Evolutionary conservation across 2,888 invertebrate genomes (phyloP).

Genomic region (Synergus umbraculus): DNA sequence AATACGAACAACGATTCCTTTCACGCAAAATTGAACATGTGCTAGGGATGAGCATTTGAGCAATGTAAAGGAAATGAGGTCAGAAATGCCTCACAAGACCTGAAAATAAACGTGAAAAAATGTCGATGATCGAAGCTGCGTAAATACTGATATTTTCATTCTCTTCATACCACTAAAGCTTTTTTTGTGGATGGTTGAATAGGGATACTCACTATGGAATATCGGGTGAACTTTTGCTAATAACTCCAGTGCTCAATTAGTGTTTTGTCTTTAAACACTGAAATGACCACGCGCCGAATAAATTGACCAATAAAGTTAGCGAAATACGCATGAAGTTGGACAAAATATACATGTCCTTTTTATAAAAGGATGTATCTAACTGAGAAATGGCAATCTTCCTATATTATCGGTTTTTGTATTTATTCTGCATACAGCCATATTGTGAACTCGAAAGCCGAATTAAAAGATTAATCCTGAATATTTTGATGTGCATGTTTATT

Average conservation of each 20-base stretch:
- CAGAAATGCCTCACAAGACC: slow-evolving; percentile 29
- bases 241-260: not conserved
- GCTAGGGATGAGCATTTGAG: slow-evolving; percentile 2
- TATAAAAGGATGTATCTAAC: too few relatives aligned
- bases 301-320: too few relatives aligned
- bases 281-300: too few relatives aligned
- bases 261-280: too few relatives aligned
- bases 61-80: slow-evolving; percentile 28
- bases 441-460: not conserved
- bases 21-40: slow-evolving; percentile 2
- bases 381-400: not conserved
- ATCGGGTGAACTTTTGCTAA: slow-evolving; percentile 8
- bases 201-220: not conserved
- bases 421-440: not conserved
- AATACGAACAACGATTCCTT: not conserved
- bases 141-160: slow-evolving; percentile 23
- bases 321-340: too few relatives aligned
- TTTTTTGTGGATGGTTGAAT: slow-evolving; percentile 9
- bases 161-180: slow-evolving; percentile 8
- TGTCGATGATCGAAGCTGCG: slow-evolving; percentile 34
- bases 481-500: not conserved
- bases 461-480: not conserved
- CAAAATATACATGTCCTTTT: too few relatives aligned
- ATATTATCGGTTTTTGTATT: not conserved
- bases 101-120: slow-evolving; percentile 31